A percentile compares a stretch with the other conserved stretches of the same genome.
These are phyloP conservation scores for Adelosebastes latens DNA, from an alignment of 2,797 vertebrate species.

Conservation along the genomic window DNA sequence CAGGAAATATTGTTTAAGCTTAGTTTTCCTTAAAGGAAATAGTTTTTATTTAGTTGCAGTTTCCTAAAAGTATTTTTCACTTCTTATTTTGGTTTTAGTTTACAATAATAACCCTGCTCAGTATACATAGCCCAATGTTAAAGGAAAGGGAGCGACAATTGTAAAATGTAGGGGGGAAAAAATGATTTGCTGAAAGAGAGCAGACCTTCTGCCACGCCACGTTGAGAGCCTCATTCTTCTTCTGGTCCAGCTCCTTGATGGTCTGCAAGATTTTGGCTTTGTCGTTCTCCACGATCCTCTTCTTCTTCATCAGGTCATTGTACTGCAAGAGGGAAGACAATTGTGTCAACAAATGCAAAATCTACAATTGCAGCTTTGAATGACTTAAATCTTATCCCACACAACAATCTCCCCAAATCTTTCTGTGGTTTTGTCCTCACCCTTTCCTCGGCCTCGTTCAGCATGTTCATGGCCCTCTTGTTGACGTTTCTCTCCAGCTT, in stretches of 20 bases:
- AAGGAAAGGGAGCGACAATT: background rate
- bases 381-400: too few species aligned
- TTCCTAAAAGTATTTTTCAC: too few species aligned
- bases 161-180: background rate
- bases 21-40: too few species aligned
- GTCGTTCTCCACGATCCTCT: constrained; percentile 94
- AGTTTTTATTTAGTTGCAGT: too few species aligned
- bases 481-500: constrained; percentile 90
- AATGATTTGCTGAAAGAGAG: background rate
- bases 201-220: constrained; percentile 96
- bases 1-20: too few species aligned
- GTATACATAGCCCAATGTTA: background rate
- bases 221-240: constrained; percentile 92
- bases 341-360: too few species aligned
- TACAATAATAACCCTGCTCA: too few species aligned
- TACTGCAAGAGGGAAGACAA: constrained; percentile 81
- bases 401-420: background rate
- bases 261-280: constrained; percentile 92
- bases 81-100: too few species aligned
- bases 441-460: constrained; percentile 92
- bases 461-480: constrained; percentile 90
- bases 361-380: too few species aligned
- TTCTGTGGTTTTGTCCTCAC: constrained; percentile 70
- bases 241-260: constrained; percentile 93
- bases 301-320: constrained; percentile 95